phyloP scores from a whole-genome alignment of 2,113 vertebrate genomes.

The Typhlomys cinereus region DNA sequence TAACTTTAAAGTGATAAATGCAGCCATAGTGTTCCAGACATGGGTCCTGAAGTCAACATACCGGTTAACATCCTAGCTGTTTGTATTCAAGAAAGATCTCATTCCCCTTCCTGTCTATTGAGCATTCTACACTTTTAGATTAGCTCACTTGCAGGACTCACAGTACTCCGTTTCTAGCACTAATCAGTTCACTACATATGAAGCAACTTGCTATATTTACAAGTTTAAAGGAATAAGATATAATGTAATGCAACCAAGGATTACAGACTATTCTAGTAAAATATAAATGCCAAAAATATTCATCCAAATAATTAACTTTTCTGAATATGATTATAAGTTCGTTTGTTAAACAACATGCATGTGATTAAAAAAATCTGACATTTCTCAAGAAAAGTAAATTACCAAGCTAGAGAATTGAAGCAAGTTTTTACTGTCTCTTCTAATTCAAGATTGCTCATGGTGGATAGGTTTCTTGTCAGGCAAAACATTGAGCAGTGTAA shows the following conservation, averaged over 20 bases:
- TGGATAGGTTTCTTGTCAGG: neutral
- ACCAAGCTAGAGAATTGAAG: neutral
- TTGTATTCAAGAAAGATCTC: neutral
- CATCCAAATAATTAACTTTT: neutral
- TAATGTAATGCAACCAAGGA: neutral
- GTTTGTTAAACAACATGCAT: neutral
- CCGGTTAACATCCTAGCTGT: neutral
- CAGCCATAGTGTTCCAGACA: neutral
- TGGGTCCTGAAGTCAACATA: neutral
- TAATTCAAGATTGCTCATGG: neutral
- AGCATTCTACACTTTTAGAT: slow-evolving; percentile 21
- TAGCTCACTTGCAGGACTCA: neutral
- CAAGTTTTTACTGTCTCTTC: neutral
- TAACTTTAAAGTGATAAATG: neutral
- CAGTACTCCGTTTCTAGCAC: neutral
- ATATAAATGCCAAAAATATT: neutral
- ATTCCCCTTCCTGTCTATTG: neutral
- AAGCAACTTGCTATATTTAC: neutral
- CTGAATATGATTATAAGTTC: neutral
- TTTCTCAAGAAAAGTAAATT: neutral
- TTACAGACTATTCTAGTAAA: neutral
- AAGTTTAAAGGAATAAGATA: neutral
- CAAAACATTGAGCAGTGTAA: neutral
- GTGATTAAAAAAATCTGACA: neutral
- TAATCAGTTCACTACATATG: neutral